A percentile compares a stretch with the other conserved stretches of the same genome.
phyloP scores from a whole-genome alignment of 2,113 vertebrate species.

The Phrynosoma platyrhinos region DNA sequence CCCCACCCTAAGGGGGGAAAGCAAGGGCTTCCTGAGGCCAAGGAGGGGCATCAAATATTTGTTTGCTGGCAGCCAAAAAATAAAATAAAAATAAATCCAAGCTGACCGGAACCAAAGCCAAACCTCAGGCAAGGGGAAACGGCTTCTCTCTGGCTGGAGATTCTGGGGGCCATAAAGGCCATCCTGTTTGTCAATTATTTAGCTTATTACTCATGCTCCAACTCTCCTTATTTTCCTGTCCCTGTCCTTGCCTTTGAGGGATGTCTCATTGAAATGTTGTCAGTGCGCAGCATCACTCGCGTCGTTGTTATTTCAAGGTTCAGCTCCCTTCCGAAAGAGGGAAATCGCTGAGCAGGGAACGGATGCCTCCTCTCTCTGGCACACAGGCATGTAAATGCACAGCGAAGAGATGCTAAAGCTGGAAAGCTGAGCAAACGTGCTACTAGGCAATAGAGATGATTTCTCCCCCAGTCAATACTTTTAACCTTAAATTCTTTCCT shows the following conservation, averaged over 20 bases:
- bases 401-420: too few relatives aligned
- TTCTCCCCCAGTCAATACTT: background rate
- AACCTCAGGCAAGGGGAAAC: background rate
- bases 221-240: background rate
- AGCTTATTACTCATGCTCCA: slow-evolving; percentile 2
- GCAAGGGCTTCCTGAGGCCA: too few relatives aligned
- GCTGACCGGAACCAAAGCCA: too few relatives aligned
- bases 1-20: too few relatives aligned
- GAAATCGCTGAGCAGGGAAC: background rate
- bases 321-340: background rate
- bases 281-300: background rate
- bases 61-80: too few relatives aligned
- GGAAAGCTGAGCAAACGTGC: too few relatives aligned
- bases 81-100: too few relatives aligned
- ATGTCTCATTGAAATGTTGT: background rate
- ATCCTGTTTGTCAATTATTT: background rate
- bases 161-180: background rate
- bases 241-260: background rate
- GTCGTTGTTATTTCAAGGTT: background rate
- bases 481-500: background rate
- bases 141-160: background rate
- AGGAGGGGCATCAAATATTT: too few relatives aligned
- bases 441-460: background rate
- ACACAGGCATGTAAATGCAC: background rate
- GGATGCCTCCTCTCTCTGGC: background rate